Base-by-base conservation (phyloP, 2,113 vertebrate genomes). In the Herpetotheres cachinnans region DNA sequence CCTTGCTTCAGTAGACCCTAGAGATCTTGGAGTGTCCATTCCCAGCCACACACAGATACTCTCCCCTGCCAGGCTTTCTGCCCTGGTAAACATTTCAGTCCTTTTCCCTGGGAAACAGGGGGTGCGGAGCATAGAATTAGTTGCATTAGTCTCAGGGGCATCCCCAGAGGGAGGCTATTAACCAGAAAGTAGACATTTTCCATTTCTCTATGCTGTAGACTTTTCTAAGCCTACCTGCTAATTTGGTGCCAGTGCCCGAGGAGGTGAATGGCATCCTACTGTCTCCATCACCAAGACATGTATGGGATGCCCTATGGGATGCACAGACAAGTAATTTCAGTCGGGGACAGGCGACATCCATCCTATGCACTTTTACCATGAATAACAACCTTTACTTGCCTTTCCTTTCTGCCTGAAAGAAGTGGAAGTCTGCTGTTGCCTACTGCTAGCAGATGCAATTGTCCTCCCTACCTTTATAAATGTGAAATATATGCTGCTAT, bases 11-110 rank as follows among this genome's bases (percentile, higher is more conserved):
- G 74, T 11, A 70, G 89, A 19, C 95, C 93, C 87, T 47, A 56
- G 94, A 95, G 93, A 89, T 63, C 91, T 36, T 66, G 2, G 17
- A 71, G n/a, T 55, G 86, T 82, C 89, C 95, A 77, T 95, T 97
- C 93, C 76, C 92, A 95, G 82, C 82, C 96, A 90, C 91, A 94
- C 95, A 93, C 94, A 94, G 67, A 91, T 27, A 29, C 58, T 71
- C 76, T 91, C 66, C 71, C 67, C 93, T 77, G 34, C 56, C 77
- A 95, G 62, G 42, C 13, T 66, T 79, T 93, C 79, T 89, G 89
- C 69, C 83, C 70, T 73, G 32, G 55, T 65, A 92, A 97, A 90
- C 83, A 94, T 80, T 89, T 84, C 5, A 1, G 34, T 27, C n/a
- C 65, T 94, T 80, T 94, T 95, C 61, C 73, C 82, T 91, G 93